Conservation (phyloP, 1,140 invertebrate genomes). For the Ostrea denselamellosa region DNA sequence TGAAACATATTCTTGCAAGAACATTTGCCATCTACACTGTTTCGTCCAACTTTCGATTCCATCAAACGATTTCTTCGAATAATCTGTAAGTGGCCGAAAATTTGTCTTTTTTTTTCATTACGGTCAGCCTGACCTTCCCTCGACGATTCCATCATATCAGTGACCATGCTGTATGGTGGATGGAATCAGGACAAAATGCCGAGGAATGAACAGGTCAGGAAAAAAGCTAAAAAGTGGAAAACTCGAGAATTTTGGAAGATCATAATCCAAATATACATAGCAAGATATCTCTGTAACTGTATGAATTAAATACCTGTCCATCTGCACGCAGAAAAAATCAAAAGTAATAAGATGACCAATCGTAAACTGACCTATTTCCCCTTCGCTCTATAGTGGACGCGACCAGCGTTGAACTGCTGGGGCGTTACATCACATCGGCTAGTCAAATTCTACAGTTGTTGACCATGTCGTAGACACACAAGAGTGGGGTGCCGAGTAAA, state of each 20-base stretch:
- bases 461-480: constrained; percentile 14
- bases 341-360: neutral
- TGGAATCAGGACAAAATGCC: constrained; percentile 6
- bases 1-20: no score
- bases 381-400: neutral
- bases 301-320: neutral
- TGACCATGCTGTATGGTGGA: constrained; percentile 6
- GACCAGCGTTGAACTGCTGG: constrained; percentile 15
- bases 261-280: neutral
- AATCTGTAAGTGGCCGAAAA: neutral
- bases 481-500: constrained; percentile 18
- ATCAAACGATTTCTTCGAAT: neutral
- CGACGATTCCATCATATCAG: neutral
- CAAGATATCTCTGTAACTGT: no score
- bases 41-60: no score
- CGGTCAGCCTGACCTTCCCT: constrained; percentile 7
- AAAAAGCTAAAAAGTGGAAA: neutral
- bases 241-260: neutral
- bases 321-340: neutral
- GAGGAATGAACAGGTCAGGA: neutral
- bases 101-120: neutral
- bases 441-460: constrained; percentile 33
- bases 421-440: constrained; percentile 38
- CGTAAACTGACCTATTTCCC: constrained; percentile 1
- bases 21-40: no score